A percentile compares a stretch with the other conserved stretches of the same genome.
Evolutionary conservation across 2,113 vertebrate species (phyloP).

Genomic region (Puma concolor): DNA sequence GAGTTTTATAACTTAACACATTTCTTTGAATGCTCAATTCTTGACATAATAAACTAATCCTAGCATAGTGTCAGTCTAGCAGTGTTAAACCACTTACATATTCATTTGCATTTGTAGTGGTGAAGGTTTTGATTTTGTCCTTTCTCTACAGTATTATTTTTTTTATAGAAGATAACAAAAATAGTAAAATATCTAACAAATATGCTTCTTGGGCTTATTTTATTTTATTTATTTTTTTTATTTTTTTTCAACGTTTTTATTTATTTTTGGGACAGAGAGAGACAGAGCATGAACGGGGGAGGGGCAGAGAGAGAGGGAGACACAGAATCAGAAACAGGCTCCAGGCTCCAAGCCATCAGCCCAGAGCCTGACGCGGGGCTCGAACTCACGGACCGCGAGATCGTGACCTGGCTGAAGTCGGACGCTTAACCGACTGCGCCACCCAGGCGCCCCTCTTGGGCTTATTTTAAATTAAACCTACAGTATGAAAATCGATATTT

Average conservation of each 20-base stretch:
- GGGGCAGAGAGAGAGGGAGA: no score
- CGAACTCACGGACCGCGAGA: no score
- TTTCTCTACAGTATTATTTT: not conserved
- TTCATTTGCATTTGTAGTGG: not conserved
- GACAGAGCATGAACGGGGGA: no score
- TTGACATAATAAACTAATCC: not conserved
- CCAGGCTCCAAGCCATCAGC: no score
- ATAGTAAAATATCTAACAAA: not conserved
- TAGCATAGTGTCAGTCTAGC: not conserved
- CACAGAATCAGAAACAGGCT: no score
- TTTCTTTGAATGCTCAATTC: not conserved
- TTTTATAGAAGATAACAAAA: not conserved
- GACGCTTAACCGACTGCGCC: no score
- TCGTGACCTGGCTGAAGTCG: no score
- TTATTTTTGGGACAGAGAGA: no score
- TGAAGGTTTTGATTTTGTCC: not conserved
- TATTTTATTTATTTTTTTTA: no score
- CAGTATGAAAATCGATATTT: not conserved
- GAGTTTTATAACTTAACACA: not conserved
- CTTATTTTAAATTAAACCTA: not conserved
- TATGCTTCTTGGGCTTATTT: not conserved
- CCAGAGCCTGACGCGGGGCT: no score
- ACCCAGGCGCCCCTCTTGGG: no score
- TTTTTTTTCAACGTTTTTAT: no score
- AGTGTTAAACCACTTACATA: not conserved